Evolutionary conservation across 2,888 invertebrate species (phyloP).

Genomic region (Brassicogethes aeneus): DNA sequence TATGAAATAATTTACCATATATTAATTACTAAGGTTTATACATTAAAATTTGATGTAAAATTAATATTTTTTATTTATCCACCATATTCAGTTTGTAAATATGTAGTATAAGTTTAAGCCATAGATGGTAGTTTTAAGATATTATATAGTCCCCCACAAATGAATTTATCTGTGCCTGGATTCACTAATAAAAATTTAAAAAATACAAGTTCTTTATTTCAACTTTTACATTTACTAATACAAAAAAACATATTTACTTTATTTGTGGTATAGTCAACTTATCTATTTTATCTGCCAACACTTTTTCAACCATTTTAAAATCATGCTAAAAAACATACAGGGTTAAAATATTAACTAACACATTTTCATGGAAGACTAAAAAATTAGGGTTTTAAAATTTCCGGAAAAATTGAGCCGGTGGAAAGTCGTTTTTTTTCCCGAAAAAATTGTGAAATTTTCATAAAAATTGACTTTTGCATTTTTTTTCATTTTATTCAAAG

Average conservation of each 20-base stretch:
- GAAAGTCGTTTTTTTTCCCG: no score
- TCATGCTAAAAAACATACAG: constrained; percentile 27
- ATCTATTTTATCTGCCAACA: constrained; percentile 25
- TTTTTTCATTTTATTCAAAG: no score
- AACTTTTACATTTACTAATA: not conserved
- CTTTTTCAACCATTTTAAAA: constrained; percentile 23
- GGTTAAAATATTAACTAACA: not conserved
- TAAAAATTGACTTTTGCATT: no score
- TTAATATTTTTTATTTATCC: constrained; percentile 12
- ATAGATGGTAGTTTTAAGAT: constrained; percentile 32
- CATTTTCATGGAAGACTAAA: no score
- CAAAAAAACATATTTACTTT: not conserved
- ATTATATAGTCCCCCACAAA: constrained; percentile 35
- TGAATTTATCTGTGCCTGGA: constrained; percentile 41
- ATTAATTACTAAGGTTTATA: not conserved
- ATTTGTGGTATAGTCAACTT: not conserved
- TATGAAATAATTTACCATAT: constrained; percentile 1
- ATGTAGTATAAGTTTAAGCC: constrained; percentile 30
- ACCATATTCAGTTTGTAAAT: constrained; percentile 24
- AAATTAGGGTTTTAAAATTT: no score
- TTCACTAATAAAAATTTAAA: constrained; percentile 35
- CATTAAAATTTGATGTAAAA: not conserved
- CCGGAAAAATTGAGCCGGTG: no score
- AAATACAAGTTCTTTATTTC: constrained; percentile 6
- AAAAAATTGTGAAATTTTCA: no score